Conservation (phyloP, 2,113 vertebrate genomes). For the Rhizomys pruinosus region DNA sequence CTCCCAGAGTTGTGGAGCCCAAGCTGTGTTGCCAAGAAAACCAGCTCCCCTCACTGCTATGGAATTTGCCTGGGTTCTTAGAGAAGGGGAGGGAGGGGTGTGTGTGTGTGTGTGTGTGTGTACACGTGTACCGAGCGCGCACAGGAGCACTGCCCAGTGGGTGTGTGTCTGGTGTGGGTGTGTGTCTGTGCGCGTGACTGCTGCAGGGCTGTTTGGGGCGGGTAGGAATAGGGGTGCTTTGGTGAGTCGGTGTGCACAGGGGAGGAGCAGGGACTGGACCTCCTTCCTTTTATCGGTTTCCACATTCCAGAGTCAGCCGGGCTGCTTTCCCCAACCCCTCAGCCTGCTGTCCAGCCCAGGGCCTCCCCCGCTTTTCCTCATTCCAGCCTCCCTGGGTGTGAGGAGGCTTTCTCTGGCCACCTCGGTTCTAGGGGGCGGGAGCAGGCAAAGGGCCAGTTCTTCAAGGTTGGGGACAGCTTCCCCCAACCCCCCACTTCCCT, state of each 20-base stretch:
- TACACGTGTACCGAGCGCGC: too few species aligned
- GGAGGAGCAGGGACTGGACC: conserved; percentile 46
- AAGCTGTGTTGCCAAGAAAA: conserved; percentile 76
- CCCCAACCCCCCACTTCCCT: background rate
- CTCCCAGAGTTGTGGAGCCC: conserved; percentile 55
- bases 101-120: too few species aligned
- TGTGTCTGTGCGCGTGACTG: conserved; percentile 71
- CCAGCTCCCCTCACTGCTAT: conserved; percentile 79
- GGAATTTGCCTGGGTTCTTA: conserved; percentile 78
- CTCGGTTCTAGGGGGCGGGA: conserved; percentile 50
- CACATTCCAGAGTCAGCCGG: conserved; percentile 81
- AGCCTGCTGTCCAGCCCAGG: conserved; percentile 43
- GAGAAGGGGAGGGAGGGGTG: conserved; percentile 31
- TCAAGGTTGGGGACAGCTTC: background rate
- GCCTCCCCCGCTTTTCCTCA: conserved; percentile 85
- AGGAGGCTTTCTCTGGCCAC: conserved; percentile 58
- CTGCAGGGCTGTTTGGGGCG: conserved; percentile 33
- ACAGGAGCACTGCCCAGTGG: conserved; percentile 45
- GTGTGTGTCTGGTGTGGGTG: conserved; percentile 61
- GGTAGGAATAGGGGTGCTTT: conserved; percentile 61
- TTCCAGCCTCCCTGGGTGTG: conserved; percentile 80
- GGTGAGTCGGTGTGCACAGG: background rate
- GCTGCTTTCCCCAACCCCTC: conserved; percentile 65
- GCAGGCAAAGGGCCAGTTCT: conserved; percentile 32
- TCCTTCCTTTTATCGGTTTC: conserved; percentile 80